A percentile compares a stretch with the other conserved stretches of the same genome.
These are phyloP conservation scores for Corythaeola cristata DNA, from an alignment of 2,113 vertebrate species.

Conservation along the genomic window DNA sequence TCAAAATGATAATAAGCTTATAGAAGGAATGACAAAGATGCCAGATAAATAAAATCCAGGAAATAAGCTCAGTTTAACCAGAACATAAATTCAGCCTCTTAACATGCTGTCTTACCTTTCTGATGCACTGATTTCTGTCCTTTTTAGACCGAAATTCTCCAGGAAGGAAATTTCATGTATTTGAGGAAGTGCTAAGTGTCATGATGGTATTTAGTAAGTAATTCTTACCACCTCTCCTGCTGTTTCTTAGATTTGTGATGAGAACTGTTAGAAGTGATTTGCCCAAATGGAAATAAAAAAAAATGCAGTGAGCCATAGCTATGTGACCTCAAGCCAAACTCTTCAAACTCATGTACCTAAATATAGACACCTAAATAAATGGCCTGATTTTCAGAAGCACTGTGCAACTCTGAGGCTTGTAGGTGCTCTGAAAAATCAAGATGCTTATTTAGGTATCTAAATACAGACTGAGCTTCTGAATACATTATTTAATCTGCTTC, in stretches of 20 bases:
- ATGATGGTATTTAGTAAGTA: not conserved
- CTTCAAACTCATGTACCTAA: constrained; percentile 62
- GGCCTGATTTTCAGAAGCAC: constrained; percentile 55
- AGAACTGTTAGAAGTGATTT: constrained; percentile 50
- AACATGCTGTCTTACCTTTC: not conserved
- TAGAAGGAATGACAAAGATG: not conserved
- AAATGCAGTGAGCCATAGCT: constrained; percentile 48
- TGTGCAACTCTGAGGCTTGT: not conserved
- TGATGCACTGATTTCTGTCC: not conserved
- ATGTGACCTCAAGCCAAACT: constrained; percentile 49
- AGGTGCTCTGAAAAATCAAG: constrained; percentile 50
- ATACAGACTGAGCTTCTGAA: not conserved
- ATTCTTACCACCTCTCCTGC: not conserved
- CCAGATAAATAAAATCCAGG: not conserved
- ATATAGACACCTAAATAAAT: constrained; percentile 66
- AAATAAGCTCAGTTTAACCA: not conserved
- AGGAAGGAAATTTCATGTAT: not conserved
- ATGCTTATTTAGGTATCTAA: constrained; percentile 7
- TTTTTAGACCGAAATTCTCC: not conserved
- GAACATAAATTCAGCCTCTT: not conserved
- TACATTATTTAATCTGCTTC: constrained; percentile 1
- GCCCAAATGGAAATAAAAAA: constrained; percentile 58
- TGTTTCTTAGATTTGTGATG: not conserved
- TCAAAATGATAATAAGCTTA: not conserved
- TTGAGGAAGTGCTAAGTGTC: not conserved